Base-by-base conservation (phyloP, 2,113 vertebrate species). In the Eidolon helvum region DNA sequence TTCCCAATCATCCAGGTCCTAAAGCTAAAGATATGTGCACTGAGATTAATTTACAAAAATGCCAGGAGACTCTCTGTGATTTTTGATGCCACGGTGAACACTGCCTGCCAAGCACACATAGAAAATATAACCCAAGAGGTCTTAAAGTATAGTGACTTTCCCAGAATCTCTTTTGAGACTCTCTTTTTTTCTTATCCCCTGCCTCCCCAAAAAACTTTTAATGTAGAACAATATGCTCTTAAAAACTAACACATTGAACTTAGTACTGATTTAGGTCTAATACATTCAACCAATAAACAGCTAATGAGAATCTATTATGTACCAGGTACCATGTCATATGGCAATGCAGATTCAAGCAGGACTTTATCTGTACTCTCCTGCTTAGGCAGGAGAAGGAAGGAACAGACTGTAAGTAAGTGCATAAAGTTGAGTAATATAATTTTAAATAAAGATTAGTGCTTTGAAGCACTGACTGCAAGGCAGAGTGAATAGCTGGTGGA, bases 31-130 rank as follows among this genome's bases (percentile, higher is more conserved):
- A 83, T 61, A 57, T 8, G 30, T 66, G 30, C 33, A 30, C 43
- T 59, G 50, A 91, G n/a, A 96, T 77, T 97, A 90, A 82, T 85
- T 95, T 86, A 71, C 7, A 74, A 94, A 77, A 38, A 22, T 40
- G 6, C 24, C 68, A 66, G 26, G 18, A 74, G 33, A 26, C 0
- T 86, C 74, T 48, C 4, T 82, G 35, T 90, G 77, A 45, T 66
- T 87, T 82, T 11, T 83, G 33, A 92, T 82, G 28, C 2, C 38
- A 18, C 30, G 8, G 7, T 63, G 92, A 66, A 48, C 1, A 3
- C 1, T 26, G 10, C 15, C 38, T 50, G 7, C 30, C 14, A 43
- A 15, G 30, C 3, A 69, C 10, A 78, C 8, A 74, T 10, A 38
- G 11, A 87, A 89, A 10, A 40, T 50, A 57, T 74, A 35, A 86